Evolutionary conservation across 2,797 vertebrate species (phyloP), one percentile per base, ranked within the genome.

Genomic region (Champsocephalus esox): DNA sequence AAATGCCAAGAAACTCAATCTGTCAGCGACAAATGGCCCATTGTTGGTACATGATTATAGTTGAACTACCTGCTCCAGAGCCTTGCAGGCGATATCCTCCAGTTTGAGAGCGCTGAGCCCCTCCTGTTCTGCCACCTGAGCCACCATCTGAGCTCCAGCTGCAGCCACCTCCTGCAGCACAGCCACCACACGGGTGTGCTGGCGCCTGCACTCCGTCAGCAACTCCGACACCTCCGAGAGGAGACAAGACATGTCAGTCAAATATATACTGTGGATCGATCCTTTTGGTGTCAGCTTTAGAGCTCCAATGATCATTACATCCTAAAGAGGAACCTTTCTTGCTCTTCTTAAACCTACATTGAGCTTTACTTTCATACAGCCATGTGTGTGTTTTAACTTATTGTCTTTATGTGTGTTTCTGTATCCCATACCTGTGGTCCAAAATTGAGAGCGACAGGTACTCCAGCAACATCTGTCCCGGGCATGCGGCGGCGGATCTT

Each of bases 401-500:
- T 21, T 44, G 21, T 43, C 38, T 46, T 16, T 24, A 24, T 57
- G n/a, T 50, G 38, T 3, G 9, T 64, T 55, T 50, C 48, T 69
- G 44, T 32, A 7, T 54, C 9, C 13, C 19, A 17, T 64, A 98
- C 98, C 97, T 96, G 95, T 32, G 89, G 68, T 34, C 94, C 96
- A 3, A 97, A 99, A 80, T 88, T 94, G 63, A 99, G 95, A 0
- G 98, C 97, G 0, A 96, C 94, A 0, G 98, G 97, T 21, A 96
- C 98, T 11, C 98, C 98, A 0, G 96, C 96, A 0, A 97, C 97
- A 0, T 99, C 97, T 0, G 97, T 98, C 48, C 98, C 98, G 0
- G 98, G 98, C 97, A 99, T 99, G 52, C 98, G 95, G 50, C 98
- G 96, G 13, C 98, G 93, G 87, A 99, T 98, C 94, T 99, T 99